A percentile compares a stretch with the other conserved stretches of the same genome.
phyloP scores from a whole-genome alignment of 2,888 invertebrate genomes.

The Neoascia interrupta region DNA sequence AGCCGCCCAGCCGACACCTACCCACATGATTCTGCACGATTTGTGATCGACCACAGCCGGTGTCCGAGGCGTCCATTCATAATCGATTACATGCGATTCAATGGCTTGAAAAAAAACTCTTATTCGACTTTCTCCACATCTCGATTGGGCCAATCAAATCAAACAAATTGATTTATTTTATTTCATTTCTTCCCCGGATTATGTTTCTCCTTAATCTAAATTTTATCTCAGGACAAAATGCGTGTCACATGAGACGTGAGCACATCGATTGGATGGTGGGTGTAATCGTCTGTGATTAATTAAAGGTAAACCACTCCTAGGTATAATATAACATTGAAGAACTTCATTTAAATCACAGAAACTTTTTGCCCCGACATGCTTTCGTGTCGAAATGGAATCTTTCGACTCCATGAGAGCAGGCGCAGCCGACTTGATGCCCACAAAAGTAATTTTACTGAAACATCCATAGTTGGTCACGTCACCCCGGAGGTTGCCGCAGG shows the following conservation, averaged over 20 bases:
- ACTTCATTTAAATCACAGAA: background rate
- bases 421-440: background rate
- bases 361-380: background rate
- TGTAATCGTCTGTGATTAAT: slow-evolving; percentile 25
- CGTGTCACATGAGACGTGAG: slow-evolving; percentile 4
- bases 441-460: background rate
- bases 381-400: background rate
- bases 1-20: too few species aligned
- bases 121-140: background rate
- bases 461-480: background rate
- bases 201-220: too few species aligned
- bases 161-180: slow-evolving; percentile 2
- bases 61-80: slow-evolving; percentile 5
- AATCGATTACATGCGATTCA: slow-evolving; percentile 26
- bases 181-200: background rate
- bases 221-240: background rate
- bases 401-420: background rate
- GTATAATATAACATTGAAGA: background rate
- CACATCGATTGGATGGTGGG: background rate
- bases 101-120: slow-evolving; percentile 20
- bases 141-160: slow-evolving; percentile 1
- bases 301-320: background rate
- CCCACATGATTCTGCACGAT: too few species aligned
- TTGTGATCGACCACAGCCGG: slow-evolving; percentile 6
- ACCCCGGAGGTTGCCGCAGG: slow-evolving; percentile 7